Evolutionary conservation across 1,140 invertebrate genomes (phyloP).

Genomic region (Hyphantria cunea): DNA sequence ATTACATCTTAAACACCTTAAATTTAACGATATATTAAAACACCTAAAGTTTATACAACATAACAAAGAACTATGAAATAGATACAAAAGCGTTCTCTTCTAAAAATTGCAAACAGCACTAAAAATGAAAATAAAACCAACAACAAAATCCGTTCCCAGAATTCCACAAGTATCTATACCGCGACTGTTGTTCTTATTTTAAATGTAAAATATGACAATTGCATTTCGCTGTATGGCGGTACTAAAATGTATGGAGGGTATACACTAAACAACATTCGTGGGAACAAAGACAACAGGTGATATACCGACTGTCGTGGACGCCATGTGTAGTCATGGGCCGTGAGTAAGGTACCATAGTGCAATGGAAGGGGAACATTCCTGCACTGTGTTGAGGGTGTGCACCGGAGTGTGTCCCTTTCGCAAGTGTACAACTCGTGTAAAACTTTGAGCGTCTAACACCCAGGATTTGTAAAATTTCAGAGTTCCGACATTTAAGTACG

Average conservation of each 20-base stretch:
- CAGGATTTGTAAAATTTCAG: too few species aligned
- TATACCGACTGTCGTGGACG: slow-evolving; percentile 36
- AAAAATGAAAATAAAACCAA: too few species aligned
- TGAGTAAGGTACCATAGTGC: slow-evolving; percentile 30
- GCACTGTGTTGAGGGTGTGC: slow-evolving; percentile 53
- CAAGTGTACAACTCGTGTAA: not conserved
- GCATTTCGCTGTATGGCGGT: slow-evolving; percentile 3
- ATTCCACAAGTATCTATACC: too few species aligned
- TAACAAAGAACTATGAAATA: too few species aligned
- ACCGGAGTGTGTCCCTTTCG: slow-evolving; percentile 57
- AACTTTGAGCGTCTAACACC: not conserved
- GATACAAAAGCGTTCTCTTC: too few species aligned
- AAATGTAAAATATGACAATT: slow-evolving; percentile 12
- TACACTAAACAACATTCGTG: slow-evolving; percentile 43
- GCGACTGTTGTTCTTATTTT: not conserved
- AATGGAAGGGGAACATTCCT: slow-evolving; percentile 37
- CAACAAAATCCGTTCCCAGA: too few species aligned
- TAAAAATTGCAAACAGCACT: too few species aligned
- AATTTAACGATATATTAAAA: too few species aligned
- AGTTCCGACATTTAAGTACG: too few species aligned
- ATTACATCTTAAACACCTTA: too few species aligned
- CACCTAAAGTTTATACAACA: too few species aligned
- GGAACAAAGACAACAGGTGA: slow-evolving; percentile 72
- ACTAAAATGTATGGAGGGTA: slow-evolving; percentile 22
- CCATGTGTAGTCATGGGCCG: slow-evolving; percentile 66